phyloP scores from a whole-genome alignment of 2,888 invertebrate genomes.

The Melanostoma mellinum region DNA sequence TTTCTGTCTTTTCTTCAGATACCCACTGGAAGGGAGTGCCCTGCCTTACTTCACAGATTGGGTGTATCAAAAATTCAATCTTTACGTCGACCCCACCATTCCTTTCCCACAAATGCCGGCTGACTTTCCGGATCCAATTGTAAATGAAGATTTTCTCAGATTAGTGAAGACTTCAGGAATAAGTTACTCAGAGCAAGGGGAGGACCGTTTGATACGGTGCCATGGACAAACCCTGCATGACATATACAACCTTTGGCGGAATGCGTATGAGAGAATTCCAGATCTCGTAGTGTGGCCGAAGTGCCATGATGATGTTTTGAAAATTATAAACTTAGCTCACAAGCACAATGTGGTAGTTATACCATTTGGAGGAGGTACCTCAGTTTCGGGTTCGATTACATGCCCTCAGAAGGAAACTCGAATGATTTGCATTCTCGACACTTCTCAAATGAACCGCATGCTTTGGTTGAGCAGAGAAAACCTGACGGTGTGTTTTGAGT shows the following conservation, averaged over 20 bases:
- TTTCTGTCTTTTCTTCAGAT: conserved; percentile 83
- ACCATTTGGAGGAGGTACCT: conserved; percentile 97
- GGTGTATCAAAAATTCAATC: conserved; percentile 88
- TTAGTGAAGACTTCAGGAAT: conserved; percentile 84
- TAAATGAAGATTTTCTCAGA: conserved; percentile 85
- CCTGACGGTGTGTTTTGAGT: conserved; percentile 91
- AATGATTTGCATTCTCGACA: conserved; percentile 95
- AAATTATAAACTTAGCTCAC: conserved; percentile 89
- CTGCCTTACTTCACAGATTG: conserved; percentile 92
- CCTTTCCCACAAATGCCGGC: conserved; percentile 84
- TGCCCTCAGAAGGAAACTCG: conserved; percentile 91
- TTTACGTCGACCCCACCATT: conserved; percentile 83
- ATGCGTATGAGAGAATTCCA: conserved; percentile 91
- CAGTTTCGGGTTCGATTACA: conserved; percentile 93
- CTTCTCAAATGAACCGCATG: conserved; percentile 97
- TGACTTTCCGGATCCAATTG: conserved; percentile 86
- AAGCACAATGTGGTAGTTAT: conserved; percentile 91
- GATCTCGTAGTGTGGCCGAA: conserved; percentile 97
- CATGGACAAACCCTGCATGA: conserved; percentile 97
- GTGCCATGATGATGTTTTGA: conserved; percentile 92
- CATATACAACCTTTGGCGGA: conserved; percentile 89
- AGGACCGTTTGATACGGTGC: conserved; percentile 92
- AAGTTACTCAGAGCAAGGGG: conserved; percentile 87
- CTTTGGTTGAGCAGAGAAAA: conserved; percentile 96
- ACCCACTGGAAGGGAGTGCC: conserved; percentile 86